Evolutionary conservation across 92 coral and sea anemone species (phyloP).

Genomic region (Epizoanthus illoricatus): DNA sequence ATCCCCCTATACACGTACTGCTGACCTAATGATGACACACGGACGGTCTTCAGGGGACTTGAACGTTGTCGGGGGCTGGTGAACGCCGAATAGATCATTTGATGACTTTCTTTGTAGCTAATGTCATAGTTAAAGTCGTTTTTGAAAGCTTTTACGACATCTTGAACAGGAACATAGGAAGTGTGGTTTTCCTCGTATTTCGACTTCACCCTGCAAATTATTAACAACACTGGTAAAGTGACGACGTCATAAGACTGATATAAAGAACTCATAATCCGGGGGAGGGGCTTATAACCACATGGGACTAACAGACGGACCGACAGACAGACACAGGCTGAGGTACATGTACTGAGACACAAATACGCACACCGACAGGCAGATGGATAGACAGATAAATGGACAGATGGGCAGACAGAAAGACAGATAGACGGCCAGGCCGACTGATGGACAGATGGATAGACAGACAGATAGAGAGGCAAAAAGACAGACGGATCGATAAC

Average conservation of each 20-base stretch:
- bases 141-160: conserved; percentile 79
- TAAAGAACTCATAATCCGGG: too few relatives aligned
- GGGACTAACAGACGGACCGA: neutral
- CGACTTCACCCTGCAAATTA: conserved; percentile 66
- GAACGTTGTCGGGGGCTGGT: conserved; percentile 74
- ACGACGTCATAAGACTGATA: too few relatives aligned
- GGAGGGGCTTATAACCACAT: neutral
- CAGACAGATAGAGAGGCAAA: neutral
- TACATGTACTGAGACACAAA: too few relatives aligned
- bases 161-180: conserved; percentile 87
- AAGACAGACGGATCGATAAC: neutral
- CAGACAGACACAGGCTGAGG: neutral
- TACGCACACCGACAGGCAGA: neutral
- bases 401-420: neutral
- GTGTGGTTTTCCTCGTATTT: conserved; percentile 70
- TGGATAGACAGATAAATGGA: too few relatives aligned
- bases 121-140: conserved; percentile 72
- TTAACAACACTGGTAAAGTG: neutral
- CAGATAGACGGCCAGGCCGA: neutral
- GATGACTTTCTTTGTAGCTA: conserved; percentile 91
- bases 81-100: conserved; percentile 83
- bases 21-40: conserved; percentile 77
- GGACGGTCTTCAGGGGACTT: conserved; percentile 77
- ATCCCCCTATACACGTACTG: conserved; percentile 90
- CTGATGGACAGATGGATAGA: too few relatives aligned